phyloP scores from a whole-genome alignment of 2,797 vertebrate genomes.

The Spea hammondii region DNA sequence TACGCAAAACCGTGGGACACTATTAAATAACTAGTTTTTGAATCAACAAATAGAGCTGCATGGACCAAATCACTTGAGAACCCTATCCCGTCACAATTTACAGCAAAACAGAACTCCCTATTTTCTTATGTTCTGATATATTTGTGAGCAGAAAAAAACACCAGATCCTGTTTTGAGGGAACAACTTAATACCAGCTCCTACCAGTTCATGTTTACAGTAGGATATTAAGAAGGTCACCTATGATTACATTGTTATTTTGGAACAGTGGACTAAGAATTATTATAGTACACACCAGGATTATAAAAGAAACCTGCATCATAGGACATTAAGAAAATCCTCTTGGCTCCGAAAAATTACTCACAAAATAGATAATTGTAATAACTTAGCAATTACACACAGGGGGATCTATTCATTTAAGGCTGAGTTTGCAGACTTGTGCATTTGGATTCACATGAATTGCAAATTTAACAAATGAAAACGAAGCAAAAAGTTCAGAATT shows the following conservation, averaged over 20 bases:
- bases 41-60: not conserved
- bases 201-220: slow-evolving; percentile 2
- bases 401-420: not conserved
- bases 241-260: not conserved
- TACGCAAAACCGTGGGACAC: no score
- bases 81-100: not conserved
- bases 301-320: not conserved
- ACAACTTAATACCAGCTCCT: slow-evolving; percentile 10
- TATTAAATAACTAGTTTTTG: no score
- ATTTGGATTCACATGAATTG: no score
- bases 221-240: slow-evolving; percentile 16
- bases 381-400: not conserved
- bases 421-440: no score
- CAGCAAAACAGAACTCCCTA: not conserved
- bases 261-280: not conserved
- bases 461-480: no score
- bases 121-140: not conserved
- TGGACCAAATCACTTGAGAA: not conserved
- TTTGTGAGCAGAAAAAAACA: not conserved
- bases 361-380: not conserved
- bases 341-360: not conserved
- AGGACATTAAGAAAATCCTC: not conserved
- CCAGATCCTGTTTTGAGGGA: not conserved
- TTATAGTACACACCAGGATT: not conserved
- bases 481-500: no score